Evolutionary conservation across 2,888 invertebrate species (phyloP).

Genomic region (Hyposoter dolosus): DNA sequence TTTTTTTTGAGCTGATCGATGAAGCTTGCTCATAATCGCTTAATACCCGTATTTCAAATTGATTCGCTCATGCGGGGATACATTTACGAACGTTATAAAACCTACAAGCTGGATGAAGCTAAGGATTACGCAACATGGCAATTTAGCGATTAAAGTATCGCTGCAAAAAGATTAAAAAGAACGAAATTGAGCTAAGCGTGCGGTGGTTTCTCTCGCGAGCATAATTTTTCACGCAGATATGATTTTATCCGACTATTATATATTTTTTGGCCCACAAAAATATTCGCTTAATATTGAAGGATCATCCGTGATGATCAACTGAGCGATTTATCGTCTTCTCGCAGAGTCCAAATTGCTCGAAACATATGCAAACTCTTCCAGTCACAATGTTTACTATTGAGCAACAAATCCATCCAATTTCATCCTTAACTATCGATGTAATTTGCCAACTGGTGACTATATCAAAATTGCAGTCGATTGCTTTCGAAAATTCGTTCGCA

Average conservation of each 20-base stretch:
- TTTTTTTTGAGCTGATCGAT: constrained; percentile 14
- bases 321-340: constrained; percentile 14
- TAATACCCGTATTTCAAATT: constrained; percentile 1
- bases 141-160: constrained; percentile 17
- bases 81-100: constrained; percentile 22
- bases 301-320: constrained; percentile 3
- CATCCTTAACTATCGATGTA: background rate
- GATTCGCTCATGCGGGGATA: constrained; percentile 36
- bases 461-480: background rate
- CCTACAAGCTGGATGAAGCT: background rate
- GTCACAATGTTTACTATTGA: background rate
- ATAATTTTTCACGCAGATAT: background rate
- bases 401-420: background rate
- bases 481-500: background rate
- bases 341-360: background rate
- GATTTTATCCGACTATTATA: background rate
- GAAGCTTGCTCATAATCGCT: background rate
- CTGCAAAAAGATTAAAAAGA: constrained; percentile 25
- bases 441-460: background rate
- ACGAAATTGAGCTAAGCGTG: constrained; percentile 23
- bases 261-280: constrained; percentile 27
- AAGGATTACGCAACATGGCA: constrained; percentile 2
- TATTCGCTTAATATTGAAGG: constrained; percentile 41
- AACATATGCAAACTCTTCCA: background rate
- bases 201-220: constrained; percentile 3